Base-by-base conservation (phyloP, 2,888 invertebrate genomes). In the Eupeodes luniger region DNA sequence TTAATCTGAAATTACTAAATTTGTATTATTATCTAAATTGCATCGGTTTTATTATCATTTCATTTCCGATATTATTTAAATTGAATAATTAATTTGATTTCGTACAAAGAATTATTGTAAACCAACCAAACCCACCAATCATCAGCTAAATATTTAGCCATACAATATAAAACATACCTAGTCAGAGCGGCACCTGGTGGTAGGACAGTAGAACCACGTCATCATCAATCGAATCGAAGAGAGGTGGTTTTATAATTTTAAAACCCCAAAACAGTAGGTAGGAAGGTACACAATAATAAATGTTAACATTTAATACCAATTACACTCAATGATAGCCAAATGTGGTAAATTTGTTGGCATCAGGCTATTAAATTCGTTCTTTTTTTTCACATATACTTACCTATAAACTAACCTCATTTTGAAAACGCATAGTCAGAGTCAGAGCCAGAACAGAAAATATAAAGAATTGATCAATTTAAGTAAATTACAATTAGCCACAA, bases 401-500 rank as follows among this genome's bases (percentile, higher is more conserved):
- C 7, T 11, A 47, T n/a, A 7, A 2, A n/a, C 36, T 36, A n/a
- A 19, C 12, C 44, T 19, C 19, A 11, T 12, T 47, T 19, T 47
- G 40, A 2, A 14, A 12, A n/a, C 14, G 40, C n/a, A 12, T 1
- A 27, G 5, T 27, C 16, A 27, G 1, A 27, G 27, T 27, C 27
- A 27, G 2, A 51, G 40, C 12, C 47, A 34, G 4, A 57, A 62
- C 40, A 40, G 40, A 40, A 40, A 12, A 51, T 49, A 64, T 59
- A 79, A 74, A 79, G 62, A 74, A 72, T 66, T 16, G 11, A 55
- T 51, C 49, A 75, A 74, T 75, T 82, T 77, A 80, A 80, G 75
- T 88, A 88, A 88, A 81, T 81, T 88, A 85, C 87, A 88, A 88
- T 88, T 88, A 84, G 81, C 84, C 80, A 57, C 87, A 87, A 81